These are phyloP conservation scores for Flexamia atlantica DNA, from an alignment of 2,888 invertebrate species.

Conservation along the genomic window DNA sequence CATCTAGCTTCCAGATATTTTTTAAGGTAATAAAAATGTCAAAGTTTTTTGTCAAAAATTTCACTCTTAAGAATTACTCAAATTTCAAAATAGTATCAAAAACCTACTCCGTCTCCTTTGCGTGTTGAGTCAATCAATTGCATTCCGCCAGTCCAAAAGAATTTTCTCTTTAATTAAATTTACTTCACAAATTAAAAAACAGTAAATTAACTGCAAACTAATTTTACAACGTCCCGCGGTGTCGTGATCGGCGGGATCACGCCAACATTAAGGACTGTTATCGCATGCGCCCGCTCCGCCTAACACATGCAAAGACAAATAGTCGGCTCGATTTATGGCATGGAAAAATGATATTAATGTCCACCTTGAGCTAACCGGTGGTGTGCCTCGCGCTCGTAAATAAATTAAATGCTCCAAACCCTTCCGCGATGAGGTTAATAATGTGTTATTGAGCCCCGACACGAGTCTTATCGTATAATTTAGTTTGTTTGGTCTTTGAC, in stretches of 20 bases:
- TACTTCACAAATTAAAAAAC: neutral
- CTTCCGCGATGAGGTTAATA: slow-evolving; percentile 1
- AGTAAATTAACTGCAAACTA: slow-evolving; percentile 15
- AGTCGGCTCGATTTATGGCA: slow-evolving; percentile 59
- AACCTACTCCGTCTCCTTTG: too few species aligned
- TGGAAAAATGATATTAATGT: slow-evolving; percentile 61
- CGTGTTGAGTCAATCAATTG: too few species aligned
- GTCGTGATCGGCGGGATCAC: slow-evolving; percentile 11
- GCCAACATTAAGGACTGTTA: slow-evolving; percentile 30
- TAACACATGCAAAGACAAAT: slow-evolving; percentile 60
- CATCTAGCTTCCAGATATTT: too few species aligned
- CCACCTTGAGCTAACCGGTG: slow-evolving; percentile 23
- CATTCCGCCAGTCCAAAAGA: too few species aligned
- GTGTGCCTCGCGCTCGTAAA: slow-evolving; percentile 44
- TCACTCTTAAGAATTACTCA: too few species aligned
- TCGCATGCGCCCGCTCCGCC: slow-evolving; percentile 33
- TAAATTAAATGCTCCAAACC: slow-evolving; percentile 32
- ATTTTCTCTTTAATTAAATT: too few species aligned
- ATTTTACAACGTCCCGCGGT: slow-evolving; percentile 9
- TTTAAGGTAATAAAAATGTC: too few species aligned
- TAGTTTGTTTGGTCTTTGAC: too few species aligned
- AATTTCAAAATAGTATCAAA: too few species aligned
- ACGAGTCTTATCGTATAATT: neutral
- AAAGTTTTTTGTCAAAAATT: too few species aligned
- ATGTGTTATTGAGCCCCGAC: neutral